Evolutionary conservation across 2,797 vertebrate genomes (phyloP), one percentile per base, ranked within the genome.

Genomic region (Delichon dasypus): DNA sequence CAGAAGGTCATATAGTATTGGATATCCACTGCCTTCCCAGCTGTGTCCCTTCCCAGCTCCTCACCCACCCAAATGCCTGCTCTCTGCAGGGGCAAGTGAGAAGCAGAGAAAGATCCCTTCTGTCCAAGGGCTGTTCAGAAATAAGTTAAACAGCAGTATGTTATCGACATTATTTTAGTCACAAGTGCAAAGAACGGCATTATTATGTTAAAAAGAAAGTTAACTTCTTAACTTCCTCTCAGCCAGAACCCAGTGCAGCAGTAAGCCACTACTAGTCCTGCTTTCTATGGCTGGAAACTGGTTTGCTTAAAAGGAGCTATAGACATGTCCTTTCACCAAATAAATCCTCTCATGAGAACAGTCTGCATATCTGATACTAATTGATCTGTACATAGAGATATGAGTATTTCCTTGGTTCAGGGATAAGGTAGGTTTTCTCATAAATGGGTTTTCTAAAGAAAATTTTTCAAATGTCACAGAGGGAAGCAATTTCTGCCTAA

Each of bases 101-200:
- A 74, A 79, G 67, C 8, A 61, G 42, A 34, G n/a, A 18, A 66
- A 17, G 10, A 47, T 53, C 77, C 5, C 34, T 9, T 6, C 16
- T 57, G 17, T 14, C 15, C 36, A 55, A 61, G 29, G 36, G 30
- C 19, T 51, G 16, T 13, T 57, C n/a, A 54, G n/a, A n/a, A 74
- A 26, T 13, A 45, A 44, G 17, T 40, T 13, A 50, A 82, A 36
- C 29, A 66, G 3, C 30, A 22, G 3, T 44, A 16, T n/a, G 5
- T 67, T 16, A 57, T 8, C 9, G 29, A 42, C 8, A 27, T 21
- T 27, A 16, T 67, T 74, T 81, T 29, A 61, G 40, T 27, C 34
- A 61, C 12, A 32, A 54, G 20, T 25, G 11, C 23, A 71, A 54
- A 70, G 20, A 11, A 23, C 0, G 0, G 6, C 29, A 22, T 13